Percentiles rank a stretch among this genome's conserved stretches.
phyloP scores from a whole-genome alignment of 2,888 invertebrate genomes.

The Coelinius sp. region DNA sequence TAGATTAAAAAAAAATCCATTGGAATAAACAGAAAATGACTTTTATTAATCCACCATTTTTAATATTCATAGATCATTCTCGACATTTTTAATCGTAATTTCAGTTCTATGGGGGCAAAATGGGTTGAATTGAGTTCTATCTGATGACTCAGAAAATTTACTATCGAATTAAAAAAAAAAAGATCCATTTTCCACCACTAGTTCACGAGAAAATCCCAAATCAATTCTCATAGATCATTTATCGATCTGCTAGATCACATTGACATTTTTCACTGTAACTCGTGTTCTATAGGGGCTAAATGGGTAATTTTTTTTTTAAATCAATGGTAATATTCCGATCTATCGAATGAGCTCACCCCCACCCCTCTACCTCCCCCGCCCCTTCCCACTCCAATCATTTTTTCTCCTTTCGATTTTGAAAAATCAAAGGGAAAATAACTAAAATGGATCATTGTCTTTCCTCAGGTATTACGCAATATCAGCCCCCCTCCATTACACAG shows the following conservation, averaged over 20 bases:
- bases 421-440: neutral
- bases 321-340: neutral
- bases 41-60: too few relatives aligned
- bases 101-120: slow-evolving; percentile 27
- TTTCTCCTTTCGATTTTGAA: too few relatives aligned
- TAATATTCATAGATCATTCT: neutral
- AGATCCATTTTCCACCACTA: neutral
- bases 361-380: neutral
- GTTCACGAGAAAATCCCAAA: neutral
- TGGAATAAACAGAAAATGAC: too few relatives aligned
- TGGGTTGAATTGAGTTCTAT: too few relatives aligned
- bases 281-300: neutral
- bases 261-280: neutral
- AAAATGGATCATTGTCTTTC: neutral
- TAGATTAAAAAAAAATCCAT: too few relatives aligned
- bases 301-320: neutral
- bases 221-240: neutral
- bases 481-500: slow-evolving; percentile 84
- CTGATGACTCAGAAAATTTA: neutral
- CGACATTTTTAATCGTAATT: slow-evolving; percentile 7
- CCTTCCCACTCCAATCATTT: too few relatives aligned
- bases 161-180: neutral
- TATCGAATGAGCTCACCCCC: neutral
- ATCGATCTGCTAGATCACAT: neutral
- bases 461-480: slow-evolving; percentile 83